Conservation (phyloP, 2,113 vertebrate genomes). For the Zosterops lateralis region DNA sequence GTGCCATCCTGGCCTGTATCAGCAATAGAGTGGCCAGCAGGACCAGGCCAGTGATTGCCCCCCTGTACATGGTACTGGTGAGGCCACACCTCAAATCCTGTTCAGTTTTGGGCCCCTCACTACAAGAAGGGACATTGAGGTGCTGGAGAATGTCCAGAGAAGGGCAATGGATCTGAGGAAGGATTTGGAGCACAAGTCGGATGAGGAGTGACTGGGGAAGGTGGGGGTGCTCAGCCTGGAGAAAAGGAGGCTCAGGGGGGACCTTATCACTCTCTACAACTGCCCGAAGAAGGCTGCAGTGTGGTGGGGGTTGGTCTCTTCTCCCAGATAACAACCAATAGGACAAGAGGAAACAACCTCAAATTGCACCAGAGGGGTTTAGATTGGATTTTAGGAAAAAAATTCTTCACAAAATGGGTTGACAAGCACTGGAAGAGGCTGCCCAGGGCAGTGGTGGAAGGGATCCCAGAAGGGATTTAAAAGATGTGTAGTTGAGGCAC, state of each 20-base stretch:
- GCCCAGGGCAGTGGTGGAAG: not conserved
- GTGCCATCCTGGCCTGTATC: not conserved
- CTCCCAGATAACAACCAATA: not conserved
- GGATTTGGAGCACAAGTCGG: not conserved
- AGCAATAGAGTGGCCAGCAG: rapidly evolving
- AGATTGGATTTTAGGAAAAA: not conserved
- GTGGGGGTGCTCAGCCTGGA: not conserved
- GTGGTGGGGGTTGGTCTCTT: not conserved
- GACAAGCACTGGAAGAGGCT: not conserved
- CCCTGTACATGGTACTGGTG: rapidly evolving
- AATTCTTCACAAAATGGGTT: not conserved
- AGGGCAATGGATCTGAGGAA: rapidly evolving
- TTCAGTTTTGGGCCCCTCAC: not conserved
- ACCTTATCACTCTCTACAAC: rapidly evolving
- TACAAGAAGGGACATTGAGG: not conserved
- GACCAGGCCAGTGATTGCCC: not conserved
- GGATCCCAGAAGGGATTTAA: not conserved
- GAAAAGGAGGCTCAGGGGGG: not conserved
- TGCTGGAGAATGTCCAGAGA: rapidly evolving
- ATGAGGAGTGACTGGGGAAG: not conserved
- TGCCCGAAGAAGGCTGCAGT: not conserved
- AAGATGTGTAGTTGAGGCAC: not conserved
- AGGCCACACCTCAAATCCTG: not conserved
- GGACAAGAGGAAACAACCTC: not conserved
- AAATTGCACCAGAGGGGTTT: not conserved